Conservation (phyloP, 2,888 invertebrate genomes). For the Yponomeuta malinellus region DNA sequence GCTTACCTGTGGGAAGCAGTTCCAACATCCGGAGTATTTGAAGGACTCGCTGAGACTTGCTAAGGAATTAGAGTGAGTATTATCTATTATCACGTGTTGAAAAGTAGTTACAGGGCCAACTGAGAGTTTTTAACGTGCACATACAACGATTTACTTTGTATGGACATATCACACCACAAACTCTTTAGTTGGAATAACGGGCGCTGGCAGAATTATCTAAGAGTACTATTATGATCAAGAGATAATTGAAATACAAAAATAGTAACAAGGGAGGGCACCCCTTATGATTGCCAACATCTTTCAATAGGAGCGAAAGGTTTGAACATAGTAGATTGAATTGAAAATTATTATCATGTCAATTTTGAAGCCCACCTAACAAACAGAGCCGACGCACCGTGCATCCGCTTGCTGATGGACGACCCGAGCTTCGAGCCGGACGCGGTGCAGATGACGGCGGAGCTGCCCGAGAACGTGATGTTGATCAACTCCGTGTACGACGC, state of each 20-base stretch:
- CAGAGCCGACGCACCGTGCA: constrained; percentile 46
- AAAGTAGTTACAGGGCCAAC: not conserved
- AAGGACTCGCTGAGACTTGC: constrained; percentile 41
- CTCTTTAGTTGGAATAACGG: too few species aligned
- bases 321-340: too few species aligned
- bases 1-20: constrained; percentile 74
- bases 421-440: constrained; percentile 44
- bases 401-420: constrained; percentile 51
- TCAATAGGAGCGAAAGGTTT: too few species aligned
- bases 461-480: constrained; percentile 78
- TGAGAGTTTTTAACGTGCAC: too few species aligned
- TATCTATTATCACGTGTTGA: constrained; percentile 13
- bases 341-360: too few species aligned
- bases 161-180: not conserved
- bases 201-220: too few species aligned
- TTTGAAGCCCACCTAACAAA: too few species aligned
- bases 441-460: constrained; percentile 42
- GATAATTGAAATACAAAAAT: too few species aligned
- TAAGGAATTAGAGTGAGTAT: constrained; percentile 49
- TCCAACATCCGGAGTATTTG: constrained; percentile 70
- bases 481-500: constrained; percentile 78
- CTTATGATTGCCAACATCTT: too few species aligned
- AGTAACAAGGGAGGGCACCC: too few species aligned
- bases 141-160: too few species aligned
- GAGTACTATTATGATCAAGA: too few species aligned